phyloP scores from a whole-genome alignment of 2,113 vertebrate genomes.

The Microcebus griseorufus region DNA sequence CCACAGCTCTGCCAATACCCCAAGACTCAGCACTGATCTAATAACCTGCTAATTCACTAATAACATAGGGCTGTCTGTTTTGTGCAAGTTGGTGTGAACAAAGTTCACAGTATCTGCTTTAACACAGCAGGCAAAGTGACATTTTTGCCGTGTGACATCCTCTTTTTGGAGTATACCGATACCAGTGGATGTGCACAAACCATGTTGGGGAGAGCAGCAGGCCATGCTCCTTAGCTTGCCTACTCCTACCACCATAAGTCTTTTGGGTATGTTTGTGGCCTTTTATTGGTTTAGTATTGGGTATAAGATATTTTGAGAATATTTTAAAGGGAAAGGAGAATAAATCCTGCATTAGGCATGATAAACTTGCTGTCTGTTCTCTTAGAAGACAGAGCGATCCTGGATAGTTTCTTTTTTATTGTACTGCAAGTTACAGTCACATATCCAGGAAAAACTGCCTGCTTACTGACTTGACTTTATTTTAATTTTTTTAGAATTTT shows the following conservation, averaged over 20 bases:
- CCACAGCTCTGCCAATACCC: too few species aligned
- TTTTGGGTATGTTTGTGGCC: not conserved
- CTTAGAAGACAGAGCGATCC: not conserved
- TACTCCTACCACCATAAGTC: not conserved
- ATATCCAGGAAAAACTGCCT: not conserved
- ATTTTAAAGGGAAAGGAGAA: not conserved
- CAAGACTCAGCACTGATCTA: too few species aligned
- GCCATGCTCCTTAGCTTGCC: too few species aligned
- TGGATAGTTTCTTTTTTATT: not conserved
- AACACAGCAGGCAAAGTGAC: too few species aligned
- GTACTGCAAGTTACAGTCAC: not conserved
- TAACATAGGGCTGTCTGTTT: too few species aligned
- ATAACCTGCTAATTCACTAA: too few species aligned
- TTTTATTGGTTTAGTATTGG: conserved; percentile 24
- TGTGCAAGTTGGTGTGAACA: too few species aligned
- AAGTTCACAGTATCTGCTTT: too few species aligned
- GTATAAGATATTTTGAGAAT: conserved; percentile 24
- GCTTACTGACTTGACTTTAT: not conserved
- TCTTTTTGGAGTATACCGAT: too few species aligned
- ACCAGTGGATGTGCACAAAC: too few species aligned
- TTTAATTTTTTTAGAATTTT: not conserved
- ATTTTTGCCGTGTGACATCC: too few species aligned
- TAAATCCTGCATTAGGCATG: not conserved
- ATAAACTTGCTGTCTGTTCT: not conserved
- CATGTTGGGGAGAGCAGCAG: too few species aligned